Evolutionary conservation across 35 echinoderm and acorn worm genomes (phyloP).

Genomic region (Lytechinus pictus): DNA sequence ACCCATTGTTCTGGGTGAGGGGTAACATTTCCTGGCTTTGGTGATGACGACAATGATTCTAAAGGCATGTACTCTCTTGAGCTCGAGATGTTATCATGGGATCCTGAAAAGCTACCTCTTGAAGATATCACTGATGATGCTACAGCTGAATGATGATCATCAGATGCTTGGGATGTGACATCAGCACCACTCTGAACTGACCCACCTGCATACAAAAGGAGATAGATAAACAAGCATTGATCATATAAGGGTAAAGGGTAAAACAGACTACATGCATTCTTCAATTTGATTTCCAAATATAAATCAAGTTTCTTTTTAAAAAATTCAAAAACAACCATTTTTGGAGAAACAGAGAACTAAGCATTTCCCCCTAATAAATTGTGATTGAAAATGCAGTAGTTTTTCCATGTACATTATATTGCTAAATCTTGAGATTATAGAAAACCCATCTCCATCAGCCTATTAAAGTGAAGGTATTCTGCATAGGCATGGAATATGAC

Average conservation of each 20-base stretch:
- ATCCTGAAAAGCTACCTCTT: slow-evolving; percentile 71
- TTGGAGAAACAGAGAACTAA: not conserved
- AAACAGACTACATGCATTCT: too few species aligned
- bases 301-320: too few species aligned
- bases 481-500: too few species aligned
- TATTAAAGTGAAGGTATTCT: too few species aligned
- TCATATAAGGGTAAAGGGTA: too few species aligned
- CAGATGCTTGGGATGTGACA: slow-evolving; percentile 25
- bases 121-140: slow-evolving; percentile 78
- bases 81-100: slow-evolving; percentile 78
- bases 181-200: slow-evolving; percentile 25
- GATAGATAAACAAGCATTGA: not conserved
- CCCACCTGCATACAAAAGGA: slow-evolving; percentile 27
- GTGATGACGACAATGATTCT: slow-evolving; percentile 62
- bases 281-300: too few species aligned
- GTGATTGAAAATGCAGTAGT: not conserved
- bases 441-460: too few species aligned
- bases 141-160: slow-evolving; percentile 76
- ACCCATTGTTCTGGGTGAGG: slow-evolving; percentile 71
- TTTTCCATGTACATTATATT: not conserved
- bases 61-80: slow-evolving; percentile 86
- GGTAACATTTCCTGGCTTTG: slow-evolving; percentile 53
- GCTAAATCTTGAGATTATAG: too few species aligned
- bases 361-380: not conserved
- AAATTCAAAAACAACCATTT: too few species aligned